Percentiles rank a stretch among this genome's conserved stretches.
Conservation (phyloP, 2,113 vertebrate genomes). For the Cyprinodon tularosa region DNA sequence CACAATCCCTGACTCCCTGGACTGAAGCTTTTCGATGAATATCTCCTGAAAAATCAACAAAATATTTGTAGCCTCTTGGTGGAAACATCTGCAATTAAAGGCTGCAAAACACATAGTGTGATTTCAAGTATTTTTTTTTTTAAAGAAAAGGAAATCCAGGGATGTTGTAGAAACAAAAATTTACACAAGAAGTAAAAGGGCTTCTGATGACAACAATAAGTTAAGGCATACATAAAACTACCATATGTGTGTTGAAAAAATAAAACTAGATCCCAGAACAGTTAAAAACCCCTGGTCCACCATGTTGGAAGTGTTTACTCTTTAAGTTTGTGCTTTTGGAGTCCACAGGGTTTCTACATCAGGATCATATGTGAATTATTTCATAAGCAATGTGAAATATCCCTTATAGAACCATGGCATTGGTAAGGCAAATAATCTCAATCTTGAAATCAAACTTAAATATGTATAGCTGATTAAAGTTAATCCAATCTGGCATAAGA, state of each 20-base stretch:
- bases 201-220: slow-evolving; percentile 6
- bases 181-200: background rate
- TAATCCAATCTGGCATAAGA: slow-evolving; percentile 57
- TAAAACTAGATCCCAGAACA: slow-evolving; percentile 56
- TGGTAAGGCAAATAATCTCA: slow-evolving; percentile 71
- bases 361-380: slow-evolving; percentile 40
- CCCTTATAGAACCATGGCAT: slow-evolving; percentile 59
- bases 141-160: slow-evolving; percentile 1
- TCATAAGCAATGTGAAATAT: slow-evolving; percentile 55
- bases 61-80: slow-evolving; percentile 65
- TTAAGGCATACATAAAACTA: slow-evolving; percentile 9
- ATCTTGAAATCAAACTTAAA: slow-evolving; percentile 50
- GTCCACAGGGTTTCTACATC: slow-evolving; percentile 68
- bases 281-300: slow-evolving; percentile 71
- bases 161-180: background rate
- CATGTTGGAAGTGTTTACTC: slow-evolving; percentile 75
- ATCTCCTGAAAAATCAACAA: slow-evolving; percentile 62
- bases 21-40: slow-evolving; percentile 70
- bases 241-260: slow-evolving; percentile 37
- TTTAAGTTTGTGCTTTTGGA: slow-evolving; percentile 77
- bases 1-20: slow-evolving; percentile 76
- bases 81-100: slow-evolving; percentile 48
- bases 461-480: slow-evolving; percentile 54
- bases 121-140: slow-evolving; percentile 65
- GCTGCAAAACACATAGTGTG: slow-evolving; percentile 58